phyloP scores from a whole-genome alignment of 1,140 invertebrate species.

The Leptopilina boulardi region DNA sequence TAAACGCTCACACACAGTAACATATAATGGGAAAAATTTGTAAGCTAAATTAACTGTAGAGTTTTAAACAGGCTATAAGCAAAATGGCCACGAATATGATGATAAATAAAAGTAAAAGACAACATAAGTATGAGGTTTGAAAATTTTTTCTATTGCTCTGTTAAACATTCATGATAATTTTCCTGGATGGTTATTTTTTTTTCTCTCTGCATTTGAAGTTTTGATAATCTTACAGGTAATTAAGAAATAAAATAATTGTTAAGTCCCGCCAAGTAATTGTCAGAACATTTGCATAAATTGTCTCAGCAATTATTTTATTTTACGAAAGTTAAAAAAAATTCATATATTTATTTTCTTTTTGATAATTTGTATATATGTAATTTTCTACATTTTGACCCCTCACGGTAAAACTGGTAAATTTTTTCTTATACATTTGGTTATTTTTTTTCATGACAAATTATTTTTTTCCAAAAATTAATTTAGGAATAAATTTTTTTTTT shows the following conservation, averaged over 20 bases:
- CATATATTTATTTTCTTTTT: too few species aligned
- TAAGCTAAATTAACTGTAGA: conserved; percentile 23
- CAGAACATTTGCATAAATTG: not conserved
- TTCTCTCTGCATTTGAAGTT: too few species aligned
- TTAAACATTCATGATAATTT: conserved; percentile 11
- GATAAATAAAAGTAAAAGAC: not conserved
- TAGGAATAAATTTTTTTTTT: too few species aligned
- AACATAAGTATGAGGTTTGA: not conserved
- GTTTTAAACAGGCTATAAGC: conserved; percentile 15
- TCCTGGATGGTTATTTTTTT: not conserved
- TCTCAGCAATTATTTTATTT: not conserved
- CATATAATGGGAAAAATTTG: not conserved
- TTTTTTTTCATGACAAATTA: too few species aligned
- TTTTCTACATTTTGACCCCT: too few species aligned
- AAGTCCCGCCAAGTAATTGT: conserved; percentile 9
- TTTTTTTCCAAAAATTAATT: too few species aligned
- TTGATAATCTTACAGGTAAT: conserved; percentile 16
- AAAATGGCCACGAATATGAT: not conserved
- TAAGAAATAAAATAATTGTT: conserved; percentile 32
- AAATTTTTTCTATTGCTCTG: not conserved
- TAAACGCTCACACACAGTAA: too few species aligned
- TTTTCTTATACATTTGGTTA: too few species aligned
- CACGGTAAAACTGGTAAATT: too few species aligned
- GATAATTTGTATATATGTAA: not conserved
- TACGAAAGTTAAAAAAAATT: not conserved